Percentiles rank a stretch among this genome's conserved stretches.
Evolutionary conservation across 2,113 vertebrate genomes (phyloP).

Genomic region (Agelaius phoeniceus): DNA sequence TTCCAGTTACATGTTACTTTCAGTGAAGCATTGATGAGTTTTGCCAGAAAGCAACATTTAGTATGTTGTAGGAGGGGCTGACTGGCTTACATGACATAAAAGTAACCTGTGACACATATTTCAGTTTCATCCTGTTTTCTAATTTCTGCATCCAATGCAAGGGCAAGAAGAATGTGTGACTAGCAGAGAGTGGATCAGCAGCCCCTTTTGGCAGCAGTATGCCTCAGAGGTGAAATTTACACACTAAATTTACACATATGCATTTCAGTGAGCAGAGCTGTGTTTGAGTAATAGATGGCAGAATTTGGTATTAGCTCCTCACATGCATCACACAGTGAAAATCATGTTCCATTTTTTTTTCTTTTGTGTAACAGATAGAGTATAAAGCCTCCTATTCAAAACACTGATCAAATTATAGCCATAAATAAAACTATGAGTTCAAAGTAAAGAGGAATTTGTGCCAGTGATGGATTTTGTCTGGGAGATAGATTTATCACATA

Average conservation of each 20-base stretch:
- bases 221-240: not conserved
- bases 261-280: not conserved
- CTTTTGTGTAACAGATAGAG: not conserved
- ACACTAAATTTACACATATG: not conserved
- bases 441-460: conserved; percentile 25
- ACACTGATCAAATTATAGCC: not conserved
- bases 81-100: not conserved
- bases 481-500: not conserved
- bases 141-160: not conserved
- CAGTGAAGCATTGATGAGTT: not conserved
- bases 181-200: not conserved
- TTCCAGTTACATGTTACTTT: not conserved
- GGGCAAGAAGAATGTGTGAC: not conserved
- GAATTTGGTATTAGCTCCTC: not conserved
- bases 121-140: not conserved
- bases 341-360: not conserved
- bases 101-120: not conserved
- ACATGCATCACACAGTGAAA: not conserved
- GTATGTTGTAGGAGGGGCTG: not conserved
- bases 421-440: conserved; percentile 36
- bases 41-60: not conserved
- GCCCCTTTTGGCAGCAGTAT: not conserved
- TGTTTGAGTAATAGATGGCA: not conserved
- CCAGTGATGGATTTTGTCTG: conserved; percentile 1
- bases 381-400: conserved; percentile 34